Base-by-base conservation (phyloP, 2,888 invertebrate species). In the Oligia fasciuncula region DNA sequence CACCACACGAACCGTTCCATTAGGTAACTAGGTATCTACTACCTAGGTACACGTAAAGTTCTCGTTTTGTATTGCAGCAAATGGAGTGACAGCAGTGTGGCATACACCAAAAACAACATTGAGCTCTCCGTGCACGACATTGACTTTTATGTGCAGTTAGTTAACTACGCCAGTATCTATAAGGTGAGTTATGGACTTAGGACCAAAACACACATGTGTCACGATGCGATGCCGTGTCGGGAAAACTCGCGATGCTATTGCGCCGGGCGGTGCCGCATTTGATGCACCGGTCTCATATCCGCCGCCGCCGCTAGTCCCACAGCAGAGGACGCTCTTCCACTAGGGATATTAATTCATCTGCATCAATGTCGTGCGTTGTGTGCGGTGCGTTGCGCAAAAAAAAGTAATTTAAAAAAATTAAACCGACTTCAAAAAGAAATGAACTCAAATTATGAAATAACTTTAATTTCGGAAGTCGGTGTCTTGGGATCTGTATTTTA, bases 91-190 rank as follows among this genome's bases (percentile, higher is more conserved):
- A 87, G 81, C 57, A 80, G 83, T 46, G 80, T 88, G 73, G 79
- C 80, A 69, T 95, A 94, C 88, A 80, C 83, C 5, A 94, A 93
- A 90, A 94, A 87, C 69, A 96, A 94, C 86, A 93, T 96, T 71
- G 94, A 96, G 76, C 92, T 97, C 35, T 94, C 96, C 2, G 92
- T 95, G 46, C 94, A 95, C 85, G 96, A 97, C 80, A 93, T 93
- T 63, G 95, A 96, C 85, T 95, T 95, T 89, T 95, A 92, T 86
- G 90, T 94, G 70, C 93, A 95, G 86, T 87, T 97, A 73, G 85
- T 92, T 70, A 93, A 95, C 87, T 96, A 96, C 80, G 92, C 94
- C n/a, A 90, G 93, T 35, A 85, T 91, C 23, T 96, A 93, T 83
- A 94, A 94, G 94, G 97, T 96, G 81, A 43, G 92, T 68, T n/a